A percentile compares a stretch with the other conserved stretches of the same genome.
Evolutionary conservation across 2,113 vertebrate genomes (phyloP).

Genomic region (Spilogale gracilis): DNA sequence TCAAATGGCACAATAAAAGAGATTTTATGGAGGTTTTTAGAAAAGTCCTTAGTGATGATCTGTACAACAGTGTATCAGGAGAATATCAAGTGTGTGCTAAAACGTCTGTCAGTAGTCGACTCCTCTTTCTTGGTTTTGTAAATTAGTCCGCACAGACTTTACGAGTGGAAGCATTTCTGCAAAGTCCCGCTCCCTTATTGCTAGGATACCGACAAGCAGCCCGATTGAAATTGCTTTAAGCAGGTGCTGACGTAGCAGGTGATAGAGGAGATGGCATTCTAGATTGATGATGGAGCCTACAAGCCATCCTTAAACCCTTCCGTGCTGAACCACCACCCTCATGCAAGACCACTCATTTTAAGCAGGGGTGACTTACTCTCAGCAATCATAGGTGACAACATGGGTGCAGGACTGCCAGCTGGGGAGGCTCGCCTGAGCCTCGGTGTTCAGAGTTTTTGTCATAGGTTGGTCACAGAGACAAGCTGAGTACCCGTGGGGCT

Average conservation of each 20-base stretch:
- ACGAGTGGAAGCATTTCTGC: background rate
- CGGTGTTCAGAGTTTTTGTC: background rate
- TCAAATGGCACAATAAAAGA: conserved; percentile 72
- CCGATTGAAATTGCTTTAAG: conserved; percentile 62
- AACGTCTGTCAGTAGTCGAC: conserved; percentile 60
- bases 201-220: background rate
- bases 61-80: conserved; percentile 62
- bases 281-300: conserved; percentile 60
- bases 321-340: conserved; percentile 16
- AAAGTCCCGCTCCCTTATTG: background rate
- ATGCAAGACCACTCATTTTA: conserved; percentile 57
- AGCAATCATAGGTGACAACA: background rate
- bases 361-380: conserved; percentile 30
- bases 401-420: background rate
- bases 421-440: background rate
- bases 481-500: background rate
- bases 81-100: conserved; percentile 49
- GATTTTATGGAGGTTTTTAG: conserved; percentile 56
- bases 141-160: conserved; percentile 33
- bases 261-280: conserved; percentile 55
- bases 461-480: background rate
- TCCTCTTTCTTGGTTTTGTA: background rate
- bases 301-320: conserved; percentile 61
- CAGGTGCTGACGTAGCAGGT: conserved; percentile 59
- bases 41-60: conserved; percentile 62